phyloP scores from a whole-genome alignment of 2,888 invertebrate genomes.

The Coelogynopora nodosa region DNA sequence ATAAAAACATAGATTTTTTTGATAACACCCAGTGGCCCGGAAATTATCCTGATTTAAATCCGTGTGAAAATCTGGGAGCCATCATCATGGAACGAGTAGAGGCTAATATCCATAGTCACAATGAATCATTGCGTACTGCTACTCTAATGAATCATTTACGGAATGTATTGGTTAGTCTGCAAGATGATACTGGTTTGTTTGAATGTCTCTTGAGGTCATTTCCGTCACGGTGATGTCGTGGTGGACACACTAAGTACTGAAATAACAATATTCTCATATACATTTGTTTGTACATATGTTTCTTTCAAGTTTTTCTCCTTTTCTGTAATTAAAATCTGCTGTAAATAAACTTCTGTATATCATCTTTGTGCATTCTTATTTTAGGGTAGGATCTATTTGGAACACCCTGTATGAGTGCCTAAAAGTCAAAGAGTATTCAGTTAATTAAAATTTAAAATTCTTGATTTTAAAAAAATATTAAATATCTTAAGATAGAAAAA shows the following conservation, averaged over 20 bases:
- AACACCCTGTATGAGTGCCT: background rate
- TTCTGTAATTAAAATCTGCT: background rate
- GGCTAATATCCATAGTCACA: background rate
- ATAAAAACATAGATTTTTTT: slow-evolving; percentile 2
- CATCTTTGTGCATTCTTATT: background rate
- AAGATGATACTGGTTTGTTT: slow-evolving; percentile 2
- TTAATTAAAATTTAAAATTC: too few relatives aligned
- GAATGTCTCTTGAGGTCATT: slow-evolving; percentile 1
- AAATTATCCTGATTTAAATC: background rate
- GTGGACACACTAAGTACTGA: background rate
- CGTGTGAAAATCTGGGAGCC: slow-evolving; percentile 10
- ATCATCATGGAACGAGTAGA: slow-evolving; percentile 16
- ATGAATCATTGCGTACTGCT: background rate
- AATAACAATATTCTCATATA: background rate
- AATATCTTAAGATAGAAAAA: too few relatives aligned
- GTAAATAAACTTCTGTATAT: background rate
- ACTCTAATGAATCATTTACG: background rate
- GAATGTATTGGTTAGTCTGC: background rate
- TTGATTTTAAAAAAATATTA: too few relatives aligned
- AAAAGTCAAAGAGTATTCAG: too few relatives aligned
- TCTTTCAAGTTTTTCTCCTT: background rate
- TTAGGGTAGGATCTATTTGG: background rate
- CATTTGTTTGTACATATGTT: background rate
- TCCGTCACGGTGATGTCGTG: background rate
- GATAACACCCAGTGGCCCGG: slow-evolving; percentile 12